Evolutionary conservation across 2,113 vertebrate genomes (phyloP).

Genomic region (Alexandromys fortis): DNA sequence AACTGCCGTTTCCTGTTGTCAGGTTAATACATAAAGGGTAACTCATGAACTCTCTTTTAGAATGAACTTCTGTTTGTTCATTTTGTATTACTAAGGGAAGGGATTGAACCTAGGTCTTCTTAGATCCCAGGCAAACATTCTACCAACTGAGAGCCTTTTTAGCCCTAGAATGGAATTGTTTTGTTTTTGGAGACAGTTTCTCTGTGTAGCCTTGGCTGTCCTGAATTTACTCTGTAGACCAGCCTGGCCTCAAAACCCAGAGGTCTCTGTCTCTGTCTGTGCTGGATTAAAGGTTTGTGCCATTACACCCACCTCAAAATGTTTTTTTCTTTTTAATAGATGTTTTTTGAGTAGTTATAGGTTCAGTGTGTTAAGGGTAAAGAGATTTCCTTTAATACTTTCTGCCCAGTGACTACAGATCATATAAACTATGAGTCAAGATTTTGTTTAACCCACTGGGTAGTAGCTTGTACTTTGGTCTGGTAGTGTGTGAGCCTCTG

Average conservation of each 20-base stretch:
- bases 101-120: neutral
- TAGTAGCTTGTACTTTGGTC: neutral
- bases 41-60: neutral
- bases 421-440: neutral
- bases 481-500: neutral
- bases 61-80: neutral
- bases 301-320: neutral
- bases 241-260: neutral
- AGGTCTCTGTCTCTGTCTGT: neutral
- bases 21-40: neutral
- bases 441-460: neutral
- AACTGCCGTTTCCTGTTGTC: neutral
- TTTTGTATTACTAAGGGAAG: neutral
- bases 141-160: neutral
- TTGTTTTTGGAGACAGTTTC: neutral
- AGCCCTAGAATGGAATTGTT: neutral
- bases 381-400: neutral
- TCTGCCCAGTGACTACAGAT: neutral
- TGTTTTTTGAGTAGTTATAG: neutral
- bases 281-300: neutral
- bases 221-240: neutral
- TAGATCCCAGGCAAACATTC: neutral
- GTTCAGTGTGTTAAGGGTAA: neutral
- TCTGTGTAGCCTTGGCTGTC: neutral
- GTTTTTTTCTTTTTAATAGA: neutral